A percentile compares a stretch with the other conserved stretches of the same genome.
Evolutionary conservation across 2,888 invertebrate species (phyloP).

Genomic region (Orthosia incerta): DNA sequence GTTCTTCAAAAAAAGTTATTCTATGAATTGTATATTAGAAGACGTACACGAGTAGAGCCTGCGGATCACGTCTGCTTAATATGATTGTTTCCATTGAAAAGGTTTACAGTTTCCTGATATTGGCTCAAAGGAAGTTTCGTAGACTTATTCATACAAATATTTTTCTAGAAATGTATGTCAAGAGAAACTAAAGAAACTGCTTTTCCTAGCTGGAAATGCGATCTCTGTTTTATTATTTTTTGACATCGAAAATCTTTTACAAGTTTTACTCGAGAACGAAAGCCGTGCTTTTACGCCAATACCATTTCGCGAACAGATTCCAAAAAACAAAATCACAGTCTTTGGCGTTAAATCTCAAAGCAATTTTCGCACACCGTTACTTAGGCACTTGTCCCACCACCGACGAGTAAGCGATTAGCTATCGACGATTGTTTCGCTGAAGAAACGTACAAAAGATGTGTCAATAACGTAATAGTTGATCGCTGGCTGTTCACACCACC

Average conservation of each 20-base stretch:
- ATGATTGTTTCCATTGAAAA: neutral
- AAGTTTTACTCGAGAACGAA: neutral
- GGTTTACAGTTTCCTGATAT: neutral
- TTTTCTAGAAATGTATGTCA: neutral
- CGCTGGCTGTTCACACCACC: no score
- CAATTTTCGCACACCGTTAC: slow-evolving; percentile 51
- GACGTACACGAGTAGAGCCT: no score
- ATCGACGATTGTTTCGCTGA: no score
- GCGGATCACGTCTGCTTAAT: neutral
- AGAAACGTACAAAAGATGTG: no score
- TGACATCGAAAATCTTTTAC: neutral
- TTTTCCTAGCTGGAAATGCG: neutral
- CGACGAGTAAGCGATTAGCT: no score
- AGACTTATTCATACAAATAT: neutral
- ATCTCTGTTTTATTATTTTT: neutral
- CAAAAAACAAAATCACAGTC: slow-evolving; percentile 51
- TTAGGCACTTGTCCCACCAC: neutral
- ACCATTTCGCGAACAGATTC: slow-evolving; percentile 25
- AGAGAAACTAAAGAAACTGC: neutral
- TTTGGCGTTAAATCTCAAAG: slow-evolving; percentile 43
- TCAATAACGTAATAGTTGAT: no score
- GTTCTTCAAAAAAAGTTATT: slow-evolving; percentile 8
- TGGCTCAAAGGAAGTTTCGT: neutral
- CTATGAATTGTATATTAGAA: slow-evolving; percentile 17
- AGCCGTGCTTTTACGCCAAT: slow-evolving; percentile 3